These are phyloP conservation scores for Dione vanillae DNA, from an alignment of 2,888 invertebrate genomes.

Conservation along the genomic window DNA sequence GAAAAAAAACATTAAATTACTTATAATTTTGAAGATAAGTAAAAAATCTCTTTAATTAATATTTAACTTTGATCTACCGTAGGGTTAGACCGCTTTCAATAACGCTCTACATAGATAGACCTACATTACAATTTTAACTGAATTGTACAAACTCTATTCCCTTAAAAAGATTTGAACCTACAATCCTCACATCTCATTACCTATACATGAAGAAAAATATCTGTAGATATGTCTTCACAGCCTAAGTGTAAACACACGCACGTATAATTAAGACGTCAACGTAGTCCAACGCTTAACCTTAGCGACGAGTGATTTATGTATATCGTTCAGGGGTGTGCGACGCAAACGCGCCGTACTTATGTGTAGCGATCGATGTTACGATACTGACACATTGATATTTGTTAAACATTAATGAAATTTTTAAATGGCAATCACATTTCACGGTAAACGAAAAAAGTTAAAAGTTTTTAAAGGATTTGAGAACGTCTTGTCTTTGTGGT, in stretches of 20 bases:
- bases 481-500: not conserved
- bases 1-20: too few relatives aligned
- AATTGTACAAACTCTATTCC: too few relatives aligned
- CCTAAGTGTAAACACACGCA: constrained; percentile 32
- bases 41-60: too few relatives aligned
- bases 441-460: too few relatives aligned
- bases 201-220: not conserved
- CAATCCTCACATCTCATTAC: not conserved
- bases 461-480: too few relatives aligned
- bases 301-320: constrained; percentile 41
- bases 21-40: too few relatives aligned
- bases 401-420: not conserved
- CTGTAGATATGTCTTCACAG: constrained; percentile 8
- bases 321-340: not conserved
- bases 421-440: not conserved
- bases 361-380: constrained; percentile 12
- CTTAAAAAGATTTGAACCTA: not conserved
- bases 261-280: constrained; percentile 44
- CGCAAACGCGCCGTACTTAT: too few relatives aligned
- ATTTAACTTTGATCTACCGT: too few relatives aligned
- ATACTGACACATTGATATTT: not conserved
- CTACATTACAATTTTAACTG: too few relatives aligned
- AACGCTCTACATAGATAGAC: too few relatives aligned
- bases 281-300: constrained; percentile 30
- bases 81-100: too few relatives aligned